These are phyloP conservation scores for Plectrocnemia conspersa DNA, from an alignment of 1,140 invertebrate genomes.

Conservation along the genomic window DNA sequence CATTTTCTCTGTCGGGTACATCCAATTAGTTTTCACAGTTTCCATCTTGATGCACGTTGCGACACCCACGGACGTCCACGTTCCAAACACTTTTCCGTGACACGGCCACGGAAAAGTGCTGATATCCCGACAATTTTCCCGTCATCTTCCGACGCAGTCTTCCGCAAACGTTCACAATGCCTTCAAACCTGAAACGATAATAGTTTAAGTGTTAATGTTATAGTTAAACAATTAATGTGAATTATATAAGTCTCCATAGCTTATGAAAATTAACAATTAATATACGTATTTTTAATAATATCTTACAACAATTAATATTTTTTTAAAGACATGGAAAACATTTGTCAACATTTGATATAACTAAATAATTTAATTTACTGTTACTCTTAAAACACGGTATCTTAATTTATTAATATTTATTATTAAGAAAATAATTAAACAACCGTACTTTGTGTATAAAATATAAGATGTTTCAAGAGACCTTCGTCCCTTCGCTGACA, in stretches of 20 bases:
- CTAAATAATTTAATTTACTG: too few species aligned
- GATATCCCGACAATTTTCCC: constrained; percentile 9
- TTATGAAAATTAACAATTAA: background rate
- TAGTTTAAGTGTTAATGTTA: too few species aligned
- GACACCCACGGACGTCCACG: constrained; percentile 3
- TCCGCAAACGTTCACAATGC: background rate
- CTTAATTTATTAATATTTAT: too few species aligned
- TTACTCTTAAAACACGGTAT: too few species aligned
- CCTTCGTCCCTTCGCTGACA: too few species aligned
- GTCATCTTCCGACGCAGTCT: constrained; percentile 10
- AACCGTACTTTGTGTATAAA: too few species aligned
- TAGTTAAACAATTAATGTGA: too few species aligned
- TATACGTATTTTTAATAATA: background rate
- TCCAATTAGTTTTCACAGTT: constrained; percentile 12
- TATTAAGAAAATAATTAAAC: too few species aligned
- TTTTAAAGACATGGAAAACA: too few species aligned
- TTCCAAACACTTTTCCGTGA: constrained; percentile 5
- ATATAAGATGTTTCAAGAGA: too few species aligned
- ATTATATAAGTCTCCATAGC: too few species aligned
- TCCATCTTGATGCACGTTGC: constrained; percentile 12
- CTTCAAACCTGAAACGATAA: constrained; percentile 1
- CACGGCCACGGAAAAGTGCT: background rate
- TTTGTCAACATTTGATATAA: too few species aligned
- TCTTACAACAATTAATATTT: background rate
- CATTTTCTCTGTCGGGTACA: constrained; percentile 13